phyloP scores from a whole-genome alignment of 2,888 invertebrate genomes.

The Dynastes grantii region DNA sequence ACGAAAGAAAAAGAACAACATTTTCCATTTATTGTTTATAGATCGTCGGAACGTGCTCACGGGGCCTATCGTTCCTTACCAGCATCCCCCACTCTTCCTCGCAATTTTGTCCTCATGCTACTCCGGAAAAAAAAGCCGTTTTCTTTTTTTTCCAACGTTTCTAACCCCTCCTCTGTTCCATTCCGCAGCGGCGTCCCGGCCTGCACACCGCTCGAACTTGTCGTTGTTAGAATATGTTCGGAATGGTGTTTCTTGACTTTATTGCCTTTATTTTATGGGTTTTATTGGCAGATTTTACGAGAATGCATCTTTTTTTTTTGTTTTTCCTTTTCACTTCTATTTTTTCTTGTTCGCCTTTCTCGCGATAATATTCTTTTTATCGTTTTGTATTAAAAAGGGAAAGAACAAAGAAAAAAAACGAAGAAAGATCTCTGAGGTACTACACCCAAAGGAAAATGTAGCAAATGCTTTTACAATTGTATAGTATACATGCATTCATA shows the following conservation, averaged over 20 bases:
- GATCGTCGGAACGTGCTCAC: not conserved
- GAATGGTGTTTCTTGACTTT: conserved; percentile 50
- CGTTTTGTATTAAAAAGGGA: conserved; percentile 41
- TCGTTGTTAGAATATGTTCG: conserved; percentile 37
- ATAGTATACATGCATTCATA: no score
- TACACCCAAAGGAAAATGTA: no score
- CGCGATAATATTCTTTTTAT: conserved; percentile 37
- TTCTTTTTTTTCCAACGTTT: not conserved
- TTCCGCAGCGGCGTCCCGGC: not conserved
- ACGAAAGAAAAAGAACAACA: conserved; percentile 2
- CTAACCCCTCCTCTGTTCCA: not conserved
- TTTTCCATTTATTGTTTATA: conserved; percentile 25
- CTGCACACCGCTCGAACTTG: conserved; percentile 47
- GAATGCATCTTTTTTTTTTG: not conserved
- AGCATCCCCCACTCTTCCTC: not conserved
- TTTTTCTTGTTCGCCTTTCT: conserved; percentile 5
- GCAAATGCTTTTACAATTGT: no score
- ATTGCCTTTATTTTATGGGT: conserved; percentile 54
- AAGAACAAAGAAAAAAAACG: conserved; percentile 2
- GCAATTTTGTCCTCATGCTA: not conserved
- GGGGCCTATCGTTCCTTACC: not conserved
- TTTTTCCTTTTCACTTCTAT: conserved; percentile 3
- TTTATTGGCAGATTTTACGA: conserved; percentile 49
- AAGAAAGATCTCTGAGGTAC: not conserved
- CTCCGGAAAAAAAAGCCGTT: no score